Base-by-base conservation (phyloP, 2,888 invertebrate species). In the Phyllotreta cruciferae region DNA sequence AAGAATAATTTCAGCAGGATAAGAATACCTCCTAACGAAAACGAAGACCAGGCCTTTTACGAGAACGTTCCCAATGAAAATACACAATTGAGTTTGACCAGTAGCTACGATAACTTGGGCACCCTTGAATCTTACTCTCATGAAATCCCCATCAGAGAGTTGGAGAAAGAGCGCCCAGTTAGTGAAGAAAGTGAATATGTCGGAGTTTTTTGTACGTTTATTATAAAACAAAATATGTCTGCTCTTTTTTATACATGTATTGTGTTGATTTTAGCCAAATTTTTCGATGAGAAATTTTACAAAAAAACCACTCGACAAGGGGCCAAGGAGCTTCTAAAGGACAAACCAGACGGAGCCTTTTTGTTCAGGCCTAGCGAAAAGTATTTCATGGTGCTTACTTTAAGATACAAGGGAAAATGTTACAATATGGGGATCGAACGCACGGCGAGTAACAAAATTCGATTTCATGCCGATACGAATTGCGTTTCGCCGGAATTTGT, bases 271-370 rank as follows among this genome's bases (percentile, higher is more conserved):
- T 42, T 60, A 74, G 74, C 66, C 35, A 70, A 72, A 60, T 47
- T 71, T 24, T 70, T 65, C 60, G 63, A 70, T 11, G 68, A 72
- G 11, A 66, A 67, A 0, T 74, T 63, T 61, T 75, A 66, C 53
- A 58, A 73, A 47, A 69, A 74, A 56, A 73, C 70, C 0, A 71
- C 73, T 56, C 49, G 74, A 42, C 71, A 70, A 56, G 74, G 75
- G 2, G 74, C 74, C 1, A 71, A 66, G 60, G 49, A 45, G n/a
- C 63, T 73, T 4, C 52, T 75, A n/a, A 9, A 56, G 11, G 58
- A 62, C 41, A 49, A 71, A 4, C 66, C 53, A 49, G 60, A 73
- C 52, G 74, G 73, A 1, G 71, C 73, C 0, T 75, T 74, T 37
- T 24, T 75, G 36, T 67, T 75, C 44, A 63, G 75, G 37, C 71